phyloP scores from a whole-genome alignment of 2,113 vertebrate genomes.

The Egretta garzetta region DNA sequence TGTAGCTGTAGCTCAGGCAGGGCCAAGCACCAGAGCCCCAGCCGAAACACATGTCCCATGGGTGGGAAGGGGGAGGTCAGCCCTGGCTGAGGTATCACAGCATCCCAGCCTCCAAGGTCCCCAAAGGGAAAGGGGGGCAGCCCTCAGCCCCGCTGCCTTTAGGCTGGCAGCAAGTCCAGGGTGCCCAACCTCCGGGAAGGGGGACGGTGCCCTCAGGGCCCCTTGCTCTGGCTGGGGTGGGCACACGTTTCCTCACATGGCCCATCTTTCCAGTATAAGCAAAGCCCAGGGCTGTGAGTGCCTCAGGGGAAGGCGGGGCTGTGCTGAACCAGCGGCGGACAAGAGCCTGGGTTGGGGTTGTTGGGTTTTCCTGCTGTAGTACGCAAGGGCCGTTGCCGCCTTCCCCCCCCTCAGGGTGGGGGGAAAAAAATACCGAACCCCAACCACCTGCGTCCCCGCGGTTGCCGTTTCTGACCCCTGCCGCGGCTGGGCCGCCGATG shows the following conservation, averaged over 20 bases:
- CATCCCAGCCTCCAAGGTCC: neutral
- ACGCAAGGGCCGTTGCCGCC: neutral
- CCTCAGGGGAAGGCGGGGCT: neutral
- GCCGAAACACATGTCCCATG: neutral
- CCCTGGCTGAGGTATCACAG: rapidly evolving
- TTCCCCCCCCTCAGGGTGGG: neutral
- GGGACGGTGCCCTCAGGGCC: neutral
- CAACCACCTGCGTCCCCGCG: neutral
- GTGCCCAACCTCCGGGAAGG: neutral
- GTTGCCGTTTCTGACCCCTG: neutral
- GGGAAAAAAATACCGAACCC: too few species aligned
- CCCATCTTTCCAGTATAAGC: neutral
- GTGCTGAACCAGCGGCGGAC: neutral
- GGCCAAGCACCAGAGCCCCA: neutral
- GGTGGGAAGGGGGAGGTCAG: neutral
- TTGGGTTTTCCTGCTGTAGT: neutral
- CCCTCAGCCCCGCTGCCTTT: neutral
- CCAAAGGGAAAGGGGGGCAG: neutral
- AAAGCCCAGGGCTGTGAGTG: neutral
- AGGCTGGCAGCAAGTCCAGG: neutral
- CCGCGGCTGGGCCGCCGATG: too few species aligned
- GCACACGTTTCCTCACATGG: neutral
- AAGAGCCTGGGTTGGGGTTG: neutral
- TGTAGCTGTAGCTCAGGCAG: neutral
- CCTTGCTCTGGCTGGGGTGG: neutral